phyloP scores from a whole-genome alignment of 2,797 vertebrate genomes.

The Amazona finschi region DNA sequence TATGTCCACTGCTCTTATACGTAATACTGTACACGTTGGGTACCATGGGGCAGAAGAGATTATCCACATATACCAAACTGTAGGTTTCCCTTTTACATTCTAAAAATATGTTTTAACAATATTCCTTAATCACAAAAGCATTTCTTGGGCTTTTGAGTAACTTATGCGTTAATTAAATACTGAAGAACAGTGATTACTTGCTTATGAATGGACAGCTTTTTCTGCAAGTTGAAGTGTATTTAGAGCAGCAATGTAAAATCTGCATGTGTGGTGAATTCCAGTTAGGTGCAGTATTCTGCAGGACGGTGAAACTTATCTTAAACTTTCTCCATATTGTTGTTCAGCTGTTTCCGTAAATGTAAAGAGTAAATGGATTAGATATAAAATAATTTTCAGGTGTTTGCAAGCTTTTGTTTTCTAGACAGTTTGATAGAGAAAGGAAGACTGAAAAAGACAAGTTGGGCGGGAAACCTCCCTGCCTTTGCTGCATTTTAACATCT shows the following conservation, averaged over 20 bases:
- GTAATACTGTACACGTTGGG: neutral
- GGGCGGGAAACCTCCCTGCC: neutral
- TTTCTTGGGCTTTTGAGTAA: neutral
- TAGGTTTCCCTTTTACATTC: neutral
- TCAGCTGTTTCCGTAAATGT: neutral
- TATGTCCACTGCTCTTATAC: neutral
- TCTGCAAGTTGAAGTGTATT: neutral
- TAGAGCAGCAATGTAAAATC: neutral
- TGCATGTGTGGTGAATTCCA: neutral
- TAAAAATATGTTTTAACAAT: neutral
- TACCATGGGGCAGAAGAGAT: neutral
- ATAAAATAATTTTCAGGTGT: neutral
- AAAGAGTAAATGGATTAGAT: neutral
- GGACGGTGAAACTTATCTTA: neutral
- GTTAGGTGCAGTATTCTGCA: neutral
- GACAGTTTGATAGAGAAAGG: neutral
- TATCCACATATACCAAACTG: neutral
- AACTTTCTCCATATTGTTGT: neutral
- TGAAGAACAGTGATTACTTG: neutral
- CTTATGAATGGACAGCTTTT: neutral
- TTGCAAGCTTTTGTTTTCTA: neutral
- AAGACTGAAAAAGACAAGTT: neutral
- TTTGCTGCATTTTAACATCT: neutral
- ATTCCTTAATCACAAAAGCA: neutral
- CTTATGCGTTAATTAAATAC: neutral